Conservation (phyloP, 1,140 invertebrate genomes). For the Neodiprion lecontei region DNA sequence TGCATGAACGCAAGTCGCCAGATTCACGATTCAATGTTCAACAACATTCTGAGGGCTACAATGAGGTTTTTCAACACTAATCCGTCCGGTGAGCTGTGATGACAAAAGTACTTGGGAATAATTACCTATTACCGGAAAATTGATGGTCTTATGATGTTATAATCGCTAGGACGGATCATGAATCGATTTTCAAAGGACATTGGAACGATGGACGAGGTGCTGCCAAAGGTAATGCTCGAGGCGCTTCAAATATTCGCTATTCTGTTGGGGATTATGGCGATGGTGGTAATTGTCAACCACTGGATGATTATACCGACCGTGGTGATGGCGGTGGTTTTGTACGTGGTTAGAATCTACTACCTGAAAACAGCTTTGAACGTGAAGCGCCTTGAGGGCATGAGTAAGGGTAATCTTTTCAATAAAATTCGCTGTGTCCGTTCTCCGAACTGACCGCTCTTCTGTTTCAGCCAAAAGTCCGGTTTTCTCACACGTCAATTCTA, state of each 20-base stretch:
- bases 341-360: constrained; percentile 67
- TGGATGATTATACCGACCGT: constrained; percentile 61
- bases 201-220: constrained; percentile 67
- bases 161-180: constrained; percentile 60
- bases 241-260: constrained; percentile 29
- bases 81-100: constrained; percentile 61
- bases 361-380: constrained; percentile 70
- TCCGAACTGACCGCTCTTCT: constrained; percentile 25
- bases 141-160: constrained; percentile 22
- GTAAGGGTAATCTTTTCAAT: constrained; percentile 52
- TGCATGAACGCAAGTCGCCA: constrained; percentile 81
- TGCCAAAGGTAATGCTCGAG: constrained; percentile 66
- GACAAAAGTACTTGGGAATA: constrained; percentile 21
- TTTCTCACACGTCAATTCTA: constrained; percentile 72
- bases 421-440: constrained; percentile 1
- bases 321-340: constrained; percentile 63
- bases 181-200: constrained; percentile 72
- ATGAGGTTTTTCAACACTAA: constrained; percentile 92
- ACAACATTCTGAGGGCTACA: constrained; percentile 77
- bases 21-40: constrained; percentile 85
- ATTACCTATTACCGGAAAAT: constrained; percentile 1
- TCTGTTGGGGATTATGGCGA: constrained; percentile 44
- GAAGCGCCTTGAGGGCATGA: constrained; percentile 70
- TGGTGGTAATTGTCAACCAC: constrained; percentile 61
- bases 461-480: constrained; percentile 70